A percentile compares a stretch with the other conserved stretches of the same genome.
Conservation (phyloP, 2,888 invertebrate species). For the Serrognathus titanus region DNA sequence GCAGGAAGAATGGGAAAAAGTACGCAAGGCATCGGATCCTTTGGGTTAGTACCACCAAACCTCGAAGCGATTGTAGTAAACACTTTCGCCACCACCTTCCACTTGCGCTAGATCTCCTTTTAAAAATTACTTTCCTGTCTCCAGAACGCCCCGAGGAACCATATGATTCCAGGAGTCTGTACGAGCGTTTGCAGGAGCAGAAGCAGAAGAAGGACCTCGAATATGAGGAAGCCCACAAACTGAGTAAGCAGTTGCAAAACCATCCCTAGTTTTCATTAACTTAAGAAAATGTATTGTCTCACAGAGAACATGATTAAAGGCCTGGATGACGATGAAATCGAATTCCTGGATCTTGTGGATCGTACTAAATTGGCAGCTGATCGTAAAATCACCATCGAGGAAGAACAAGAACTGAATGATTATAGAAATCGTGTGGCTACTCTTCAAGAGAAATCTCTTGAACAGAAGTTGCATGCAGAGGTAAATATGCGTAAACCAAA, state of each 20-base stretch:
- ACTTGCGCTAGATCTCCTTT: too few relatives aligned
- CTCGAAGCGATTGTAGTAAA: too few relatives aligned
- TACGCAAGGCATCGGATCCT: slow-evolving; percentile 86
- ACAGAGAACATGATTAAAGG: slow-evolving; percentile 84
- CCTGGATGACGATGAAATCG: slow-evolving; percentile 93
- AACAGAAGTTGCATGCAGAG: slow-evolving; percentile 64
- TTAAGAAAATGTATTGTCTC: slow-evolving; percentile 25
- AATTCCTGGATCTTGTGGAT: slow-evolving; percentile 89
- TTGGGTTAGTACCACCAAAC: slow-evolving; percentile 57
- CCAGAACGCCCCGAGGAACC: slow-evolving; percentile 68
- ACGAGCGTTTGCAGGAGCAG: slow-evolving; percentile 88
- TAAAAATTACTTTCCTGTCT: too few relatives aligned
- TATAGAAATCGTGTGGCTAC: slow-evolving; percentile 70
- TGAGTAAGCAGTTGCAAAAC: slow-evolving; percentile 66
- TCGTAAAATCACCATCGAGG: slow-evolving; percentile 78
- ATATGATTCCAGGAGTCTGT: slow-evolving; percentile 83
- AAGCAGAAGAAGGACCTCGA: slow-evolving; percentile 88
- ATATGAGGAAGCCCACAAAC: slow-evolving; percentile 90
- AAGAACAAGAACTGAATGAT: slow-evolving; percentile 78
- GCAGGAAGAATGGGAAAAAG: slow-evolving; percentile 97
- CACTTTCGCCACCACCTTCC: too few relatives aligned
- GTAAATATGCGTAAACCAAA: slow-evolving; percentile 50
- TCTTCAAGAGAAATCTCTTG: slow-evolving; percentile 62
- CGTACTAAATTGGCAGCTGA: slow-evolving; percentile 82
- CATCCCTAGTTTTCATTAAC: slow-evolving; percentile 1